These are phyloP conservation scores for Ophonus ardosiacus DNA, from an alignment of 2,888 invertebrate genomes.

Conservation along the genomic window DNA sequence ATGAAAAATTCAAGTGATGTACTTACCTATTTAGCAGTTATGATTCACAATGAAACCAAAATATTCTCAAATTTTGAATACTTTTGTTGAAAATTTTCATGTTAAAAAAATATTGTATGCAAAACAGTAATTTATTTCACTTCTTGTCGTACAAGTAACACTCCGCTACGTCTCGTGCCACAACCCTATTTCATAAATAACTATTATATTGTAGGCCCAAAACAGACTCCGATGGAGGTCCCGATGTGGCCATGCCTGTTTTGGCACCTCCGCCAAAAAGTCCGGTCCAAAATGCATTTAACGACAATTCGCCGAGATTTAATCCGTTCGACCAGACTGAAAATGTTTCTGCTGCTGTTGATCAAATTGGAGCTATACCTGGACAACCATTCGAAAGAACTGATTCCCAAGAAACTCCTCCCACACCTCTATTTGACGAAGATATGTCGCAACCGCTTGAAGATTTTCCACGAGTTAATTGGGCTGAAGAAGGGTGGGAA, in stretches of 20 bases:
- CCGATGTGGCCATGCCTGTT: conserved; percentile 81
- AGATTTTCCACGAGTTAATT: conserved; percentile 90
- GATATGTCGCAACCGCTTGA: conserved; percentile 95
- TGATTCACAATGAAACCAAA: too few species aligned
- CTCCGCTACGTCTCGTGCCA: too few species aligned
- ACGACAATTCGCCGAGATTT: conserved; percentile 82
- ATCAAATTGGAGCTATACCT: conserved; percentile 72
- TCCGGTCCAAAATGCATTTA: conserved; percentile 76
- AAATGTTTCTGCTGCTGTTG: conserved; percentile 73
- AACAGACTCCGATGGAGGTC: conserved; percentile 74
- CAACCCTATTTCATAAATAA: too few species aligned
- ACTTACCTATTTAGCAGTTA: too few species aligned
- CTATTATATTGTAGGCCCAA: conserved; percentile 76
- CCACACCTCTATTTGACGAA: conserved; percentile 96
- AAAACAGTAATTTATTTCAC: too few species aligned
- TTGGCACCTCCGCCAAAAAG: conserved; percentile 86
- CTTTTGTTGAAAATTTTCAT: too few species aligned
- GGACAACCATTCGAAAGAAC: conserved; percentile 75
- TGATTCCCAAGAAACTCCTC: conserved; percentile 88
- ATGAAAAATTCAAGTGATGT: too few species aligned
- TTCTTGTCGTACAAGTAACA: too few species aligned
- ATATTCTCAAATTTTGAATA: too few species aligned
- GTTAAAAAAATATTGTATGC: too few species aligned
- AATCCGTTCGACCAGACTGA: conserved; percentile 87
- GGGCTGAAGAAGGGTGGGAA: conserved; percentile 94